Evolutionary conservation across 2,797 vertebrate species (phyloP).

Genomic region (Picus viridis): DNA sequence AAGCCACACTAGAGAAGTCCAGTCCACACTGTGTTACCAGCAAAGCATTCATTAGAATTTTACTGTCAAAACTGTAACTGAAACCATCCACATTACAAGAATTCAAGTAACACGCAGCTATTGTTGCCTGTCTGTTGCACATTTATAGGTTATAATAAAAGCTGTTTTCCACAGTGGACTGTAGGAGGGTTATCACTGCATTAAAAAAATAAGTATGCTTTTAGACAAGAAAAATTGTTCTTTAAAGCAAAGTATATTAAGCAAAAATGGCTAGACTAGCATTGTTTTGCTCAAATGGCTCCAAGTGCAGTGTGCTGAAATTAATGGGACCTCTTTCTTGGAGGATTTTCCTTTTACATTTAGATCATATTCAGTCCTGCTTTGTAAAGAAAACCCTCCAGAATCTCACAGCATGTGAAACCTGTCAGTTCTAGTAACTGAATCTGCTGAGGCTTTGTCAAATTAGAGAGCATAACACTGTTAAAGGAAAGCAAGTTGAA

Average conservation of each 20-base stretch:
- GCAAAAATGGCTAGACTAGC: background rate
- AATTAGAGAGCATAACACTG: background rate
- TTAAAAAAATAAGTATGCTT: background rate
- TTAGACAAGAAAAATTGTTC: background rate
- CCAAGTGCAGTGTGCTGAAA: background rate
- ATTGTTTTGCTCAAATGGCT: background rate
- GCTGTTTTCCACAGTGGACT: background rate
- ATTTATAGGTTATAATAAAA: background rate
- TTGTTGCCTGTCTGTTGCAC: background rate
- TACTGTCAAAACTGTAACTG: background rate
- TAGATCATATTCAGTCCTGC: background rate
- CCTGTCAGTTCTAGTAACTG: background rate
- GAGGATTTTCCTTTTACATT: background rate
- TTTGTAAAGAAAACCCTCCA: constrained; percentile 14
- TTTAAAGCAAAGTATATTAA: background rate
- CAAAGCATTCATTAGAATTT: background rate
- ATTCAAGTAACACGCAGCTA: background rate
- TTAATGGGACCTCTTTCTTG: background rate
- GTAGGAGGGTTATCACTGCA: background rate
- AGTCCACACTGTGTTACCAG: background rate
- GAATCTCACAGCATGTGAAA: constrained; percentile 19
- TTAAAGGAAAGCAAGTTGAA: constrained; percentile 5
- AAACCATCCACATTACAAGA: background rate
- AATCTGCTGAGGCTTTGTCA: constrained; percentile 9
- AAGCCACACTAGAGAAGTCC: background rate